phyloP scores from a whole-genome alignment of 2,888 invertebrate species.

The Iselma pallidipennis region DNA sequence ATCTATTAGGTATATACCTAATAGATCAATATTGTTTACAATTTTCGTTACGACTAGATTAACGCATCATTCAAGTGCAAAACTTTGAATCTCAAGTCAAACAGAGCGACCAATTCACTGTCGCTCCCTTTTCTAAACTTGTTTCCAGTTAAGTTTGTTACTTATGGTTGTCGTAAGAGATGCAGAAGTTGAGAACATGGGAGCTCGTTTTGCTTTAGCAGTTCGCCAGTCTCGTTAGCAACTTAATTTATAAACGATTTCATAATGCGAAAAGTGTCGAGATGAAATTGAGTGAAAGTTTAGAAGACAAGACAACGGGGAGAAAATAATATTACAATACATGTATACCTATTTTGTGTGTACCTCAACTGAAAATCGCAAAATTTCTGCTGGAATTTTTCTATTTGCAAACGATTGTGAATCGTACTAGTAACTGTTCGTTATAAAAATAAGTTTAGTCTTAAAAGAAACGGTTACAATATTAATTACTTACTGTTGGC shows the following conservation, averaged over 20 bases:
- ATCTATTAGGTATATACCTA: too few relatives aligned
- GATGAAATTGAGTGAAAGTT: constrained; percentile 54
- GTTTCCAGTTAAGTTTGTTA: constrained; percentile 39
- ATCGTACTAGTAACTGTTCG: too few relatives aligned
- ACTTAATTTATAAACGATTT: constrained; percentile 55
- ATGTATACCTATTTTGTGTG: not conserved
- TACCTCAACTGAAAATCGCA: too few relatives aligned
- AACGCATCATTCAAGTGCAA: too few relatives aligned
- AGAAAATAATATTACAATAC: not conserved
- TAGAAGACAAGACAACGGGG: constrained; percentile 3
- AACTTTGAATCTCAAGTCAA: constrained; percentile 19
- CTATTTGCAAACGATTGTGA: too few relatives aligned
- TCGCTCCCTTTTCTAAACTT: constrained; percentile 36
- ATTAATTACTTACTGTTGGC: too few relatives aligned
- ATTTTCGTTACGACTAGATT: too few relatives aligned
- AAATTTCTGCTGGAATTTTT: too few relatives aligned
- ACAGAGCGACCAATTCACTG: constrained; percentile 16
- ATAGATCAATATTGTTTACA: too few relatives aligned
- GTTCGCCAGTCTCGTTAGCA: constrained; percentile 45
- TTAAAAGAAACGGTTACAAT: too few relatives aligned
- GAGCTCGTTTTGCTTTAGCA: constrained; percentile 42
- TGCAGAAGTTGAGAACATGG: constrained; percentile 34
- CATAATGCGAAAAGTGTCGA: constrained; percentile 53
- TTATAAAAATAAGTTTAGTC: too few relatives aligned
- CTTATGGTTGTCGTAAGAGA: constrained; percentile 34